These are phyloP conservation scores for Papilio polytes DNA, from an alignment of 1,140 invertebrate genomes.

Conservation along the genomic window DNA sequence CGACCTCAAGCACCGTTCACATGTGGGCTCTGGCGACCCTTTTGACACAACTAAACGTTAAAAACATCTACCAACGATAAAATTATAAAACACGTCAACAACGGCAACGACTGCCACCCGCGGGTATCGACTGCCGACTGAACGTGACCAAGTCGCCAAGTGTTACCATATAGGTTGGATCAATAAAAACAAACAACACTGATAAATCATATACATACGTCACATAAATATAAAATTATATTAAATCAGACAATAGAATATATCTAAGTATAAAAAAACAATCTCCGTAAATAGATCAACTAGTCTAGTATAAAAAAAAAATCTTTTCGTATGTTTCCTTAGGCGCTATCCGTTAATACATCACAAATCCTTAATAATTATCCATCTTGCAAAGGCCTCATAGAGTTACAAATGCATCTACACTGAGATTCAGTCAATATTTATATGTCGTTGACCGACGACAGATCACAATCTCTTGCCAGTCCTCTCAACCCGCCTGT, in stretches of 20 bases:
- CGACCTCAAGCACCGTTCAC: constrained; percentile 77
- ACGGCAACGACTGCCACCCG: constrained; percentile 54
- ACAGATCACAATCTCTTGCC: constrained; percentile 83
- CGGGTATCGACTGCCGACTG: constrained; percentile 65
- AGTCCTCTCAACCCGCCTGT: constrained; percentile 75
- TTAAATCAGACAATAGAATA: constrained; percentile 85
- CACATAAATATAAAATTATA: constrained; percentile 84
- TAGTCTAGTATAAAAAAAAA: constrained; percentile 84
- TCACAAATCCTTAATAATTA: constrained; percentile 84
- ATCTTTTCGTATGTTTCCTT: constrained; percentile 85
- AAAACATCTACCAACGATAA: constrained; percentile 77
- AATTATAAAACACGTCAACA: constrained; percentile 79
- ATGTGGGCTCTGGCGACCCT: constrained; percentile 46
- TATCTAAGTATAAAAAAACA: constrained; percentile 85
- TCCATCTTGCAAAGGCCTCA: constrained; percentile 84
- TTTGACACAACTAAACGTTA: constrained; percentile 64
- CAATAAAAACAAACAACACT: constrained; percentile 85
- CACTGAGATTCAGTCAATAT: constrained; percentile 84
- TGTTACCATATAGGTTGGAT: constrained; percentile 79
- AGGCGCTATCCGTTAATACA: constrained; percentile 85
- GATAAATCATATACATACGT: constrained; percentile 83
- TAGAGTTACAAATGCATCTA: constrained; percentile 84
- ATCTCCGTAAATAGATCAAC: constrained; percentile 85
- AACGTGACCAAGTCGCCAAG: constrained; percentile 71
- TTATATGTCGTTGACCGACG: constrained; percentile 84